Evolutionary conservation across 1,140 invertebrate species (phyloP).

Genomic region (Triops cancriformis): DNA sequence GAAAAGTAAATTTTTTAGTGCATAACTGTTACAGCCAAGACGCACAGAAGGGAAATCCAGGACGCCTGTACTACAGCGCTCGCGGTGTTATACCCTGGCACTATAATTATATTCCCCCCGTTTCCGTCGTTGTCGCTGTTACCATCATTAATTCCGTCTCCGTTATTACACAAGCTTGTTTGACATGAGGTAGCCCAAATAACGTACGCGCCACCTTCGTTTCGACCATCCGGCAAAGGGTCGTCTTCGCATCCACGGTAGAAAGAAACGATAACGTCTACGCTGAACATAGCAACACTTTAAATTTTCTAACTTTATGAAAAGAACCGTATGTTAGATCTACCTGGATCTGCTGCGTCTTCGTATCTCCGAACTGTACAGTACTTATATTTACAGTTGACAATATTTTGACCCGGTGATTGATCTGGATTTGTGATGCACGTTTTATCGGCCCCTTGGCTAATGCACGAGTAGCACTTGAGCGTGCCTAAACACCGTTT

Average conservation of each 20-base stretch:
- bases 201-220: constrained; percentile 16
- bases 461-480: constrained; percentile 20
- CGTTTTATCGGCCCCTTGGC: constrained; percentile 16
- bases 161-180: constrained; percentile 20
- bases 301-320: background rate
- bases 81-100: background rate
- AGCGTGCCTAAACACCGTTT: background rate
- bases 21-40: background rate
- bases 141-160: constrained; percentile 17
- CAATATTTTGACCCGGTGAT: background rate
- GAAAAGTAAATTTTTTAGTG: background rate
- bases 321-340: too few species aligned
- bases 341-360: constrained; percentile 18
- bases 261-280: constrained; percentile 6
- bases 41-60: background rate
- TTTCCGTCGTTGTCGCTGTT: background rate
- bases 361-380: constrained; percentile 20
- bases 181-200: constrained; percentile 18
- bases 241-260: constrained; percentile 22
- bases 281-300: background rate
- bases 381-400: constrained; percentile 18
- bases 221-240: constrained; percentile 4
- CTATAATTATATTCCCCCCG: constrained; percentile 16
- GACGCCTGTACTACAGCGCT: background rate
- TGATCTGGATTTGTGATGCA: constrained; percentile 14